Base-by-base conservation (phyloP, 2,888 invertebrate species). In the Perdita meconis region DNA sequence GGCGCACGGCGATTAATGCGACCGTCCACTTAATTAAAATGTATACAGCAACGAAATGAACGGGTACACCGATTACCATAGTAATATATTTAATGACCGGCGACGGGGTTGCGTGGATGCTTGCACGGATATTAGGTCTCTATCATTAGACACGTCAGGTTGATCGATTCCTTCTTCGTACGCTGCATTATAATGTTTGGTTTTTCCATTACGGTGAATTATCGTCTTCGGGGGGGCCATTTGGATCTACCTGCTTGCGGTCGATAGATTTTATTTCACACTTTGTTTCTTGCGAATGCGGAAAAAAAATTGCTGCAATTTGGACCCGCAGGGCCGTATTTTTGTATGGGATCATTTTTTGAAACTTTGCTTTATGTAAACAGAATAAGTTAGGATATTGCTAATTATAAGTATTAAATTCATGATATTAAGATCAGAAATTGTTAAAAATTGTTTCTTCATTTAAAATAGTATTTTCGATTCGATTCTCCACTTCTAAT, bases 1-100 rank as follows among this genome's bases (percentile, higher is more conserved):
- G 24, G 61, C 51, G 34, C 59, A 13, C 34, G 26, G 47, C 61
- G 69, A 53, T 61, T 71, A 72, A 67, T 72, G 44, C 22, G 47
- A 34, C 47, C 10, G 26, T 67, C 53, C 30, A 47, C 66, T 79
- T 82, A 83, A 82, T 83, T 80, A 80, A 77, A 77, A 80, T 74
- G 70, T 77, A 72, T 63, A 70, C 44, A 10, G 55, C n/a, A 61
- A 59, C 55, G 55, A 66, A 74, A 80, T 73, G 73, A 69, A 55
- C 65, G 69, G 70, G 60, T 63, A 24, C 16, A 40, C 36, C 36
- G 50, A 70, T 75, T 70, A 66, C 34, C 70, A 70, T 78, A 44
- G 66, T 42, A 64, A 70, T 76, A 70, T 51, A 51, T 36, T 70
- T 53, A 53, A 76, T 42, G 56, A 70, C 50, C 30, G 42, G 40